Percentiles rank a stretch among this genome's conserved stretches.
Evolutionary conservation across 2,888 invertebrate genomes (phyloP).

Genomic region (Metacarcinus magister): DNA sequence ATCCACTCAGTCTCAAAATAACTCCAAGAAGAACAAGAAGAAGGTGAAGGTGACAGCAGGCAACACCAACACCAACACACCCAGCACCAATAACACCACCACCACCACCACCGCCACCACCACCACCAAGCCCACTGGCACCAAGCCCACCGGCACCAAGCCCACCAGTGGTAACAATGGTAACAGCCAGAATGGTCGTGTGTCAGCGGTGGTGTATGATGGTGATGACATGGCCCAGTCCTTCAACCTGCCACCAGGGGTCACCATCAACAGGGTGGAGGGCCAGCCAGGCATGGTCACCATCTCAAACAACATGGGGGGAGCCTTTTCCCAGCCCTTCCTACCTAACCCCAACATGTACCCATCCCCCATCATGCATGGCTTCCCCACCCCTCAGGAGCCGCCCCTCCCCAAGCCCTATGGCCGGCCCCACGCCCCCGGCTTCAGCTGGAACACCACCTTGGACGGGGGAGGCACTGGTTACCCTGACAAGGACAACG

Average conservation of each 20-base stretch:
- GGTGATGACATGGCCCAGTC: constrained; percentile 81
- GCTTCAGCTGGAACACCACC: constrained; percentile 75
- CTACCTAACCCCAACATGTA: constrained; percentile 80
- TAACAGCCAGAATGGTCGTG: constrained; percentile 59
- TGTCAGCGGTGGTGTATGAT: constrained; percentile 80
- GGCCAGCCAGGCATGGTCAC: constrained; percentile 83
- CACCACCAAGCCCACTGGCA: not conserved
- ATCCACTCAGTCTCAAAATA: constrained; percentile 60
- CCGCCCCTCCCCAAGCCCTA: constrained; percentile 65
- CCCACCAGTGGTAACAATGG: not conserved
- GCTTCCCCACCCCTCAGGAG: constrained; percentile 64
- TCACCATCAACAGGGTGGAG: constrained; percentile 90
- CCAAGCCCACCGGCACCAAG: constrained; percentile 14
- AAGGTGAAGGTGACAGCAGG: constrained; percentile 69
- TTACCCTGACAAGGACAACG: constrained; percentile 80
- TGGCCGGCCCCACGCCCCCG: constrained; percentile 42
- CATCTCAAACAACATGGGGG: constrained; percentile 81
- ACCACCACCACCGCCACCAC: not conserved
- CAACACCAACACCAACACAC: not conserved
- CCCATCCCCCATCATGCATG: constrained; percentile 73
- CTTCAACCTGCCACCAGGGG: constrained; percentile 89
- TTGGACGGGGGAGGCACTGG: constrained; percentile 64
- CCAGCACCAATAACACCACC: not conserved
- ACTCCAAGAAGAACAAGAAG: constrained; percentile 73
- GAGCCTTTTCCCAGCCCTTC: constrained; percentile 78